These are phyloP conservation scores for Theocolax elegans DNA, from an alignment of 1,140 invertebrate genomes.

Conservation along the genomic window DNA sequence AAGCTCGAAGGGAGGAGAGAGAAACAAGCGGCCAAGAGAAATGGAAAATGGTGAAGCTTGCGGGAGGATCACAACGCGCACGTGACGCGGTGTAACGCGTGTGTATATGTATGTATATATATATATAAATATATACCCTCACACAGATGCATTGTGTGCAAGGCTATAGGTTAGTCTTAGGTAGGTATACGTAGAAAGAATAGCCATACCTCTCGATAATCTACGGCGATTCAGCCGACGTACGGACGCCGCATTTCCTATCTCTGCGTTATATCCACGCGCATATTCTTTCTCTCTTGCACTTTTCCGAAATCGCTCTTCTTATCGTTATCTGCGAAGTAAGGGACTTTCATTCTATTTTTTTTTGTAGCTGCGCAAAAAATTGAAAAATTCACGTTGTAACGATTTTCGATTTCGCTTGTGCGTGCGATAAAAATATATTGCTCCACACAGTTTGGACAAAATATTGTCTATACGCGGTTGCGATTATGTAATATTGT, in stretches of 20 bases:
- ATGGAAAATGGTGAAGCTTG: not conserved
- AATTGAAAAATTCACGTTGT: too few relatives aligned
- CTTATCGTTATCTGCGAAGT: not conserved
- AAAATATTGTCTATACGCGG: too few relatives aligned
- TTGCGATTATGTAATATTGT: too few relatives aligned
- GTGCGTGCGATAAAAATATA: too few relatives aligned
- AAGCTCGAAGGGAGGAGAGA: not conserved
- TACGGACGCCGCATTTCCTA: constrained; percentile 7
- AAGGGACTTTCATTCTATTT: too few relatives aligned
- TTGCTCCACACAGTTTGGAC: too few relatives aligned
- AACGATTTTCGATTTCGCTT: too few relatives aligned
- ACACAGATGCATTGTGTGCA: too few relatives aligned
- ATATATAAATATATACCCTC: too few relatives aligned
- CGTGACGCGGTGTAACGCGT: not conserved
- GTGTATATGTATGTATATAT: not conserved
- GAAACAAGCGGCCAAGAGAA: not conserved
- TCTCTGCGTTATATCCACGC: not conserved
- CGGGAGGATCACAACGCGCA: not conserved
- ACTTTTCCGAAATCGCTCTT: not conserved
- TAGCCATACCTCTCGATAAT: not conserved
- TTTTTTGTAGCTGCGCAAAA: too few relatives aligned
- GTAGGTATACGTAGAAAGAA: not conserved
- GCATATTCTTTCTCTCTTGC: not conserved
- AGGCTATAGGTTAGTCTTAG: too few relatives aligned
- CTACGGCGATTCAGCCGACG: constrained; percentile 11